These are phyloP conservation scores for Clarias batrachus DNA, from an alignment of 2,113 vertebrate genomes.

Conservation along the genomic window DNA sequence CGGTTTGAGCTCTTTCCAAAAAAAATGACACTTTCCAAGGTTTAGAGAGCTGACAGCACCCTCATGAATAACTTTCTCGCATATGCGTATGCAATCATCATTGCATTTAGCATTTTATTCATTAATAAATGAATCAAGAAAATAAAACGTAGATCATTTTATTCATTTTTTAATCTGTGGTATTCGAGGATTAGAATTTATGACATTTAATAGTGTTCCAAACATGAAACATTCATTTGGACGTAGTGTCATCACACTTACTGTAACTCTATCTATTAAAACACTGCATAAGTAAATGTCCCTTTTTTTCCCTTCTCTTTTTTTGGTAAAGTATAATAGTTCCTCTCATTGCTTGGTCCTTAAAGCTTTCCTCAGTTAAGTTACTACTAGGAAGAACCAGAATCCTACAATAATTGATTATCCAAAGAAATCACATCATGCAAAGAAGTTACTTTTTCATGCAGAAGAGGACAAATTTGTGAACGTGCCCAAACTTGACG, in stretches of 20 bases:
- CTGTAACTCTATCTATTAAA: not conserved
- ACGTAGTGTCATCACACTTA: not conserved
- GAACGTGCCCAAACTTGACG: not conserved
- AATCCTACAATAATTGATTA: not conserved
- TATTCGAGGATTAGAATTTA: not conserved
- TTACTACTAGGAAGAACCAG: not conserved
- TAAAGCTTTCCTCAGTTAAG: not conserved
- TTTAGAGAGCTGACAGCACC: conserved; percentile 8
- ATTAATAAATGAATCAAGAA: not conserved
- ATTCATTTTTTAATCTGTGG: not conserved
- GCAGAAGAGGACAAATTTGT: not conserved
- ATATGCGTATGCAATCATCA: too few species aligned
- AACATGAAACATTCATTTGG: not conserved
- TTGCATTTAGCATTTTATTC: not conserved
- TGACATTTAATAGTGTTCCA: not conserved
- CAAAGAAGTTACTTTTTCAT: not conserved
- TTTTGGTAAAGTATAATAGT: not conserved
- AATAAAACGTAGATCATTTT: too few species aligned
- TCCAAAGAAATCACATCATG: not conserved
- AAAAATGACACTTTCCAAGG: not conserved
- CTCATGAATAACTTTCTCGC: too few species aligned
- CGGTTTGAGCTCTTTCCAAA: not conserved
- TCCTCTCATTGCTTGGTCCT: not conserved
- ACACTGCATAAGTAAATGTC: not conserved
- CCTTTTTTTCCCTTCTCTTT: not conserved